These are phyloP conservation scores for Nomada fucata DNA, from an alignment of 2,888 invertebrate species.

Conservation along the genomic window DNA sequence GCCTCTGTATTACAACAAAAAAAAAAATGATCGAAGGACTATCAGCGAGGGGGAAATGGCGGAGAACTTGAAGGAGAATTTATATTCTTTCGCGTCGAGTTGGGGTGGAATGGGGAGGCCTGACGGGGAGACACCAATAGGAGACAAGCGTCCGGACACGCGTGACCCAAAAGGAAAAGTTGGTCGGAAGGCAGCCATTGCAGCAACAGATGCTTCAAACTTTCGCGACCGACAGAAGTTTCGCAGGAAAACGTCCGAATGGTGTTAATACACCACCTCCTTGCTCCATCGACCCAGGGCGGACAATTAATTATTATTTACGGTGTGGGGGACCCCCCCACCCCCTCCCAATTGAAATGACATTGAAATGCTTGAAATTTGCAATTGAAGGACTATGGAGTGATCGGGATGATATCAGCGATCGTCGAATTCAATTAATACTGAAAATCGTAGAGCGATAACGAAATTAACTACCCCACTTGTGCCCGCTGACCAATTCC, in stretches of 20 bases:
- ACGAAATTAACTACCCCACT: background rate
- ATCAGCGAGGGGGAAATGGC: background rate
- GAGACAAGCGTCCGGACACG: conserved; percentile 11
- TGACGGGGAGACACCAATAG: background rate
- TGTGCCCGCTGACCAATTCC: background rate
- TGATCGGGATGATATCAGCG: no score
- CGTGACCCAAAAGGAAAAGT: conserved; percentile 41
- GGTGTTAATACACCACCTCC: no score
- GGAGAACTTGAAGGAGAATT: background rate
- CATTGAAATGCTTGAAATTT: no score
- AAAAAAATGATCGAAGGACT: no score
- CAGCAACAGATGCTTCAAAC: conserved; percentile 24
- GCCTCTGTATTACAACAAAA: no score
- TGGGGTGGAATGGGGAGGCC: background rate
- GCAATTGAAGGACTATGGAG: no score
- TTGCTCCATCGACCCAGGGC: no score
- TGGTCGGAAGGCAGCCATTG: conserved; percentile 19
- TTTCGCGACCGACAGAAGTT: background rate
- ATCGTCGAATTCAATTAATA: background rate
- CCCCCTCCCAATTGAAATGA: no score
- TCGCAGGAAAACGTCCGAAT: background rate
- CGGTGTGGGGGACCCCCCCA: no score
- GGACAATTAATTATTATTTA: background rate
- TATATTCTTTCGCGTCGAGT: background rate
- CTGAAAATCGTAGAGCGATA: background rate